Conservation (phyloP, 2,113 vertebrate genomes). For the Turdus rufiventris region DNA sequence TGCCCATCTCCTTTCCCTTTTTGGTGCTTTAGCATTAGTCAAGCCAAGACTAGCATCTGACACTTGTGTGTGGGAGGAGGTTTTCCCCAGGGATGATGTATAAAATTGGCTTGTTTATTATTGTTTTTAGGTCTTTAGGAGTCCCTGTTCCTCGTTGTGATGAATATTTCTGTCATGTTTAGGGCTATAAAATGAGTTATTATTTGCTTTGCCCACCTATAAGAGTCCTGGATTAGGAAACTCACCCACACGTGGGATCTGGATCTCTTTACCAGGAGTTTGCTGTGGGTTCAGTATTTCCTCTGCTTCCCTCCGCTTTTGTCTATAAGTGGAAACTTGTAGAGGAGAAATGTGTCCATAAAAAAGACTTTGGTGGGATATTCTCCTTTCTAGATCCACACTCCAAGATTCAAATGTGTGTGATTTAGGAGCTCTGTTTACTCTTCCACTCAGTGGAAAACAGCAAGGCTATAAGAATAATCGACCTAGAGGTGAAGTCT, state of each 20-base stretch:
- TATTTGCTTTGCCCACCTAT: neutral
- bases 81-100: neutral
- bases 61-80: neutral
- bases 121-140: neutral
- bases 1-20: neutral
- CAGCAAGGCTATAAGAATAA: neutral
- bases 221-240: neutral
- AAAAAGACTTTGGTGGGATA: neutral
- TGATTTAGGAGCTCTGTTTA: neutral
- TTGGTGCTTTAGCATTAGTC: neutral
- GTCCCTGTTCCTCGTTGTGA: neutral
- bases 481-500: neutral
- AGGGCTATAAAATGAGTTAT: neutral
- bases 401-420: neutral
- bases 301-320: neutral
- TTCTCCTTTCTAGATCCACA: neutral
- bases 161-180: neutral
- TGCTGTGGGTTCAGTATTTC: neutral
- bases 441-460: neutral
- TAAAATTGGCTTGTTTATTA: neutral
- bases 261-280: neutral
- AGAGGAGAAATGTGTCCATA: neutral
- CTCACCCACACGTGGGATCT: neutral
- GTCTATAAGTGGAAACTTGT: neutral
- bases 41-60: conserved; percentile 9